Evolutionary conservation across 92 coral and sea anemone genomes (phyloP).

Genomic region (Siderastrea siderea): DNA sequence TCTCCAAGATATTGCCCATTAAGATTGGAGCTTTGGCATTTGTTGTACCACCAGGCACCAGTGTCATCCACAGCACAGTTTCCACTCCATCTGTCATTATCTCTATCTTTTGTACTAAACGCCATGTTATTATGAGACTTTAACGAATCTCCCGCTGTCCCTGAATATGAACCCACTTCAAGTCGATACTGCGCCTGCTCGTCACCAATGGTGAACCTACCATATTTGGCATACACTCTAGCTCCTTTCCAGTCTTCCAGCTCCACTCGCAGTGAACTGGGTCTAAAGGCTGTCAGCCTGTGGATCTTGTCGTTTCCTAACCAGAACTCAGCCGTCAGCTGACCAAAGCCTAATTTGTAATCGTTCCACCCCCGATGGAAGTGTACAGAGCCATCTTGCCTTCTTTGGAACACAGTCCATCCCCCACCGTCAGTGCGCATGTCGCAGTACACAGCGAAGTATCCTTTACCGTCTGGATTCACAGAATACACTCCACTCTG

Average conservation of each 20-base stretch:
- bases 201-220: constrained; percentile 62
- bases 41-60: neutral
- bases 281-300: constrained; percentile 45
- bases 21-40: neutral
- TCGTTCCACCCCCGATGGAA: constrained; percentile 60
- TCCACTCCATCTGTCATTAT: neutral
- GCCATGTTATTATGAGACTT: too few species aligned
- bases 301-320: constrained; percentile 72
- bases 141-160: constrained; percentile 79
- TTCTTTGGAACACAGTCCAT: constrained; percentile 75
- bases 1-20: neutral
- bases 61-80: neutral
- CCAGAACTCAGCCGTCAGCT: constrained; percentile 66
- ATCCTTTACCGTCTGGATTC: constrained; percentile 63
- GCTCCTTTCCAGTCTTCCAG: constrained; percentile 63
- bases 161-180: constrained; percentile 65
- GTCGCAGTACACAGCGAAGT: constrained; percentile 68
- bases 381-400: constrained; percentile 70
- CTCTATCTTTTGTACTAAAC: too few species aligned
- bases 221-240: constrained; percentile 62
- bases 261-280: constrained; percentile 59
- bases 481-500: constrained; percentile 48
- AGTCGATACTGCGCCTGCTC: constrained; percentile 65
- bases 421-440: constrained; percentile 74
- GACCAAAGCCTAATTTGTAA: constrained; percentile 67